Evolutionary conservation across 2,888 invertebrate species (phyloP), one percentile per base, ranked within the genome.

Genomic region (Limenitis camilla): DNA sequence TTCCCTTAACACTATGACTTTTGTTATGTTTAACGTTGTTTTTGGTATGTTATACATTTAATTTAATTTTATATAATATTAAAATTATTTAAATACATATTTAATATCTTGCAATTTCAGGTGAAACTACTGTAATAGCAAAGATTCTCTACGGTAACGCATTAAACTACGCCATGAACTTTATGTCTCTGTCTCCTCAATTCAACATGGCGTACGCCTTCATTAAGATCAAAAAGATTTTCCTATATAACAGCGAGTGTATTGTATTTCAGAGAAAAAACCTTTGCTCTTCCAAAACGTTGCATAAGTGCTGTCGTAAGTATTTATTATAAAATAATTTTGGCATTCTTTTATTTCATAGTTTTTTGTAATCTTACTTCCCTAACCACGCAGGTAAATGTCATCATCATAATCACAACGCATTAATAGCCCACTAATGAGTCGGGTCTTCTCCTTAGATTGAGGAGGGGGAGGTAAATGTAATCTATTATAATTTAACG

Each of bases 291-390:
- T 52, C 60, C 0, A 76, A 74, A 46, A 67, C 61, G 6, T 61
- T 82, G 6, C 82, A 85, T 60, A 84, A 78, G 62, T 85, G 85
- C 54, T 85, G 85, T 50, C 52, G 85, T 85, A 60, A 74, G 81
- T 61, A 41, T 46, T 19, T n/a, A 41, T 9, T 41, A 30, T 3
- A 19, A 19, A 19, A 19, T 19, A 19, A 19, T 33, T 31, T 4
- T 31, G 6, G 10, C 8, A 29, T 30, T 10, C 7, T 28, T 8
- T n/a, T n/a, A n/a, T n/a, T n/a, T n/a, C n/a, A n/a, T 42, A 36
- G 10, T 35, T 10, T n/a, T n/a, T n/a, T n/a, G n/a, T n/a, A n/a
- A n/a, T n/a, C n/a, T n/a, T n/a, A n/a, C n/a, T n/a, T n/a, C n/a
- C n/a, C n/a, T n/a, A n/a, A n/a, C n/a, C n/a, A n/a, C n/a, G n/a